Evolutionary conservation across 2,888 invertebrate species (phyloP), one percentile per base, ranked within the genome.

Genomic region (Dryobota labecula): DNA sequence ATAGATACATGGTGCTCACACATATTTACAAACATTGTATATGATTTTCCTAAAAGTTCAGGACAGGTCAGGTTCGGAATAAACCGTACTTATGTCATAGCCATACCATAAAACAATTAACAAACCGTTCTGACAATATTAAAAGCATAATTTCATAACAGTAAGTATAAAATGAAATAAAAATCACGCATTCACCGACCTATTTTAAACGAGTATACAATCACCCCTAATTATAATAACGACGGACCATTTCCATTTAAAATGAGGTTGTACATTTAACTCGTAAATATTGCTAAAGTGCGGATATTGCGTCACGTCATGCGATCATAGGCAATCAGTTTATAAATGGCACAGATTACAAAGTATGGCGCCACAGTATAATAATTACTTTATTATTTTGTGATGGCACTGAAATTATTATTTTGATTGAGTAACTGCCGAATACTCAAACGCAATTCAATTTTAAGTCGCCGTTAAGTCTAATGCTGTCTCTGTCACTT

Each of bases 231-330:
- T 79, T 79, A 78, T 69, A 83, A 80, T 83, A 79, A 79, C 73
- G 67, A 51, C 58, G 36, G 0, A 51, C 66, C 51, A 83, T 83
- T 83, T 69, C 65, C 78, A 82, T 79, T 77, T 82, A 73, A 80
- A 82, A 78, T 78, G 83, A 63, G 54, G 57, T 58, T 47, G 30
- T 72, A 65, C 61, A 70, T 71, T 64, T 43, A 62, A 70, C 51
- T 65, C 67, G 62, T 79, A 82, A 79, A 79, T 79, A 79, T 72
- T 69, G 53, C 68, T 78, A 43, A 68, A 78, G 60, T 56, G 41
- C n/a, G 72, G 58, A 62, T 65, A 79, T 69, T 56, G 45, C 61
- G 54, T 66, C 58, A 63, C 45, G 38, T 79, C 79, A 80, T 73
- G 83, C 69, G 68, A 80, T 47, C 79, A 27, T 43, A 36, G 47